A percentile compares a stretch with the other conserved stretches of the same genome.
phyloP scores from a whole-genome alignment of 2,888 invertebrate species.

The Eueremaeus valkanovi region DNA sequence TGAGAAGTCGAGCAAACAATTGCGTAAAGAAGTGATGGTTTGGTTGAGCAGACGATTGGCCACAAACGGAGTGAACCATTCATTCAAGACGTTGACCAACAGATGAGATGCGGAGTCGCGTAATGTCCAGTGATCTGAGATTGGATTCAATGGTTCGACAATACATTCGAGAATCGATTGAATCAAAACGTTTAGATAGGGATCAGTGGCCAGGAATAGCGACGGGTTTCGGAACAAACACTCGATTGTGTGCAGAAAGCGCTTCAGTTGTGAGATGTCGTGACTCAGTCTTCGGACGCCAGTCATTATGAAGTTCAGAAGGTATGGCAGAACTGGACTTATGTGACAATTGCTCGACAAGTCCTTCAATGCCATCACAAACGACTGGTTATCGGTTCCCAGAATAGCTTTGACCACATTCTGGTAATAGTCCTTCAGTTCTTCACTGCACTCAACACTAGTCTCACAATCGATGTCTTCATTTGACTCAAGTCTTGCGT shows the following conservation, averaged over 20 bases:
- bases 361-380: constrained; percentile 48
- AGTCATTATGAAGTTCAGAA: constrained; percentile 53
- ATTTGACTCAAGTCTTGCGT: constrained; percentile 23
- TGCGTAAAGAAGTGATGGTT: constrained; percentile 49
- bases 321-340: constrained; percentile 50
- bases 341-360: neutral
- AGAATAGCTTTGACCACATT: constrained; percentile 52
- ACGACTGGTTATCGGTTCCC: constrained; percentile 50
- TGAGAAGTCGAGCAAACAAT: constrained; percentile 51
- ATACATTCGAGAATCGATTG: constrained; percentile 52
- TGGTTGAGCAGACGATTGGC: constrained; percentile 50
- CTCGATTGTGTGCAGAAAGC: constrained; percentile 51
- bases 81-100: constrained; percentile 50
- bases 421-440: constrained; percentile 51
- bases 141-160: constrained; percentile 51
- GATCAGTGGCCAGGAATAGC: constrained; percentile 51
- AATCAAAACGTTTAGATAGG: constrained; percentile 51
- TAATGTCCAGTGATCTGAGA: constrained; percentile 52
- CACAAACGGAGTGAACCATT: constrained; percentile 34
- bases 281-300: constrained; percentile 51
- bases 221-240: constrained; percentile 50
- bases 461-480: too few relatives aligned
- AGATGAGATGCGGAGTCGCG: constrained; percentile 53
- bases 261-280: constrained; percentile 52
- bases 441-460: constrained; percentile 45